Percentiles rank a stretch among this genome's conserved stretches.
Evolutionary conservation across 2,113 vertebrate species (phyloP).

Genomic region (Caranx ignobilis): DNA sequence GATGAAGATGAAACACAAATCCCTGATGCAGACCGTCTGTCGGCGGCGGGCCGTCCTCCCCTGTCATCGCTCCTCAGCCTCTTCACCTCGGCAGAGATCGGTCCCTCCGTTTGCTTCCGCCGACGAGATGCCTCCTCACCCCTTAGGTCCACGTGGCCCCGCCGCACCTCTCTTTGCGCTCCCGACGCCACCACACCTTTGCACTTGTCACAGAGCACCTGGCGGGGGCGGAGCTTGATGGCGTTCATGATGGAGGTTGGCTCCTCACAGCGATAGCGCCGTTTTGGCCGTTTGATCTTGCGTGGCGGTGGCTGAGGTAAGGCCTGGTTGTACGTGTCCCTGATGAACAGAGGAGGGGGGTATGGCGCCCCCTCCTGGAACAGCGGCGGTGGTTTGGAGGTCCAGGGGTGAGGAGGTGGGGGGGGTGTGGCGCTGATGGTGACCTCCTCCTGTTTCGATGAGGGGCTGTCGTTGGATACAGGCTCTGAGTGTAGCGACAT

Average conservation of each 20-base stretch:
- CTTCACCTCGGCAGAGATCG: constrained; percentile 88
- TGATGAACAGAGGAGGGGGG: constrained; percentile 98
- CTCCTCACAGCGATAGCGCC: constrained; percentile 96
- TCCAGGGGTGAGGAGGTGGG: constrained; percentile 85
- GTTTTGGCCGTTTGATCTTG: constrained; percentile 95
- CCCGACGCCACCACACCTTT: constrained; percentile 89
- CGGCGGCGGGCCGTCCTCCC: constrained; percentile 71
- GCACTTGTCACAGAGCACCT: constrained; percentile 98
- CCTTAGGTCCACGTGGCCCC: constrained; percentile 87
- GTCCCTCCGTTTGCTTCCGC: constrained; percentile 86
- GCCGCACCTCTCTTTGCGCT: constrained; percentile 89
- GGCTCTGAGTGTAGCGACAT: constrained; percentile 83
- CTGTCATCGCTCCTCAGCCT: constrained; percentile 92
- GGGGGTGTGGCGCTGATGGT: not conserved
- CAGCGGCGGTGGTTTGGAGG: constrained; percentile 92
- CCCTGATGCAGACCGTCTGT: constrained; percentile 86
- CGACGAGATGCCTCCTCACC: constrained; percentile 89
- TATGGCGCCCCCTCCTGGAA: constrained; percentile 97
- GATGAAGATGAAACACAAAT: constrained; percentile 86
- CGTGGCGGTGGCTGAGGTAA: constrained; percentile 99
- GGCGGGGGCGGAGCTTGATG: constrained; percentile 95
- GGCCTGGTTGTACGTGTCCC: constrained; percentile 98
- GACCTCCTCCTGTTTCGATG: constrained; percentile 53
- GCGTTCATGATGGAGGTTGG: constrained; percentile 98
- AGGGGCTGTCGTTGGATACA: not conserved